Evolutionary conservation across 2,888 invertebrate species (phyloP).

Genomic region (Tenthredo distinguenda): DNA sequence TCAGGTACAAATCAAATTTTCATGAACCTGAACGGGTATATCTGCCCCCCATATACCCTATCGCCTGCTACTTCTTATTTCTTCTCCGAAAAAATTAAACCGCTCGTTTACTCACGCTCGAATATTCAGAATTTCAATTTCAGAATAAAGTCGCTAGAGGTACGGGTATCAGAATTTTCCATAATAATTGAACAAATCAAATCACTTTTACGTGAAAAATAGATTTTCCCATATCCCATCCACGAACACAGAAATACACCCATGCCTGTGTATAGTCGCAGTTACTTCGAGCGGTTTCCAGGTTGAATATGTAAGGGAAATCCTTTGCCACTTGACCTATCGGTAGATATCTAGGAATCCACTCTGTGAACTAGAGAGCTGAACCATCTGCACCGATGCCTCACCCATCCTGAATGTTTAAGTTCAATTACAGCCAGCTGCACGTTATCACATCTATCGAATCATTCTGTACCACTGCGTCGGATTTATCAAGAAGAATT

Average conservation of each 20-base stretch:
- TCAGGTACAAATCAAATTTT: neutral
- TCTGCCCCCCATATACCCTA: neutral
- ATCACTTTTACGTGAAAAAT: neutral
- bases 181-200: neutral
- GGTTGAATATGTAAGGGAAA: conserved; percentile 21
- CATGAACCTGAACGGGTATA: neutral
- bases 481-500: neutral
- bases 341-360: conserved; percentile 16
- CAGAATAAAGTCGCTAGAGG: neutral
- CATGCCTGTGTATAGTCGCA: neutral
- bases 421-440: neutral
- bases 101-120: neutral
- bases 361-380: neutral
- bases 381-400: neutral
- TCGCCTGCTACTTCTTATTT: neutral
- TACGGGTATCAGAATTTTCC: neutral
- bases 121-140: neutral
- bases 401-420: neutral
- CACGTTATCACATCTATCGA: conserved; percentile 1
- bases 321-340: conserved; percentile 45
- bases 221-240: neutral
- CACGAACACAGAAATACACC: neutral
- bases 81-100: neutral
- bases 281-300: conserved; percentile 6
- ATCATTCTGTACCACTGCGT: neutral